phyloP scores from a whole-genome alignment of 2,888 invertebrate species.

The Lysandra bellargus region DNA sequence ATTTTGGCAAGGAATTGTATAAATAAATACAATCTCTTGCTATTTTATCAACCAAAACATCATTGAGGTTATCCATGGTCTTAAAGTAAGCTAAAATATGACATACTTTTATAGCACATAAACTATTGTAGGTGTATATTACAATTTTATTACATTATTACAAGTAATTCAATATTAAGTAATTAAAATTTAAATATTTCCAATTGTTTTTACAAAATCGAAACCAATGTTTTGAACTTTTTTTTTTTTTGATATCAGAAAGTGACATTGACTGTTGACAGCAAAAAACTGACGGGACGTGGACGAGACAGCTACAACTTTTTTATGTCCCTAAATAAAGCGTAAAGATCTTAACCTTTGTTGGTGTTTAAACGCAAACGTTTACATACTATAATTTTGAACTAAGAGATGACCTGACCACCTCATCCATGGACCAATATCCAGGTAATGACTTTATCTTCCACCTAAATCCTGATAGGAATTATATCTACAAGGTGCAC shows the following conservation, averaged over 20 bases:
- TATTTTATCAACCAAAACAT: conserved; percentile 68
- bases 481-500: too few species aligned
- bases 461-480: too few species aligned
- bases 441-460: too few species aligned
- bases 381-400: too few species aligned
- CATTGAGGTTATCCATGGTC: conserved; percentile 49
- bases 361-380: too few species aligned
- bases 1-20: conserved; percentile 84
- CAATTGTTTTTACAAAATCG: neutral
- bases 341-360: too few species aligned
- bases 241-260: neutral
- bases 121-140: neutral
- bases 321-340: too few species aligned
- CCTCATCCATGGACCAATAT: too few species aligned
- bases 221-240: neutral
- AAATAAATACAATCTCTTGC: conserved; percentile 81
- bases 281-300: too few species aligned
- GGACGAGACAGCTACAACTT: too few species aligned
- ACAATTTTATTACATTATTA: neutral
- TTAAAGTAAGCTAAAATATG: neutral
- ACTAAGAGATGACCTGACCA: too few species aligned
- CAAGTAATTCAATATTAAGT: neutral
- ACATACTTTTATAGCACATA: neutral
- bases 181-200: neutral
- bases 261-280: neutral